Evolutionary conservation across 1,140 invertebrate genomes (phyloP).

Genomic region (Oncopodura yosiiana): DNA sequence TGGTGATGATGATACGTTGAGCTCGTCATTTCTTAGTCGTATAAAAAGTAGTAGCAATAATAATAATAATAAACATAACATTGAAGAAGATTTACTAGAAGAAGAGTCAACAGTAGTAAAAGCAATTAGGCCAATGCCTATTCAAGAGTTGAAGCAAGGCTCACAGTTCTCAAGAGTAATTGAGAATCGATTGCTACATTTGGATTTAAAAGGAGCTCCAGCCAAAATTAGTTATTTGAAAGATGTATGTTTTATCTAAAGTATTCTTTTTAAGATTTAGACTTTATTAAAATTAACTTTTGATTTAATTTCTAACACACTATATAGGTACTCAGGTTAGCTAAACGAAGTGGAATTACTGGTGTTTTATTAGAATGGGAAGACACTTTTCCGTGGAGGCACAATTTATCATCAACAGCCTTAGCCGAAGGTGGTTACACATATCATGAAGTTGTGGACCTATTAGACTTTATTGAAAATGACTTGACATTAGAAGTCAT

Average conservation of each 20-base stretch:
- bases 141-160: constrained; percentile 21
- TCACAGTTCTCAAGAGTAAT: constrained; percentile 26
- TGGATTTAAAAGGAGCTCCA: constrained; percentile 66
- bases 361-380: constrained; percentile 90
- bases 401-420: constrained; percentile 46
- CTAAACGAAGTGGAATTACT: constrained; percentile 64
- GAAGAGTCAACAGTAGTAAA: too few species aligned
- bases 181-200: constrained; percentile 50
- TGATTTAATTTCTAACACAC: too few species aligned
- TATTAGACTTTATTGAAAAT: constrained; percentile 54
- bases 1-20: constrained; percentile 13
- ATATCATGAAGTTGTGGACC: constrained; percentile 52
- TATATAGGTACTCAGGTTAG: constrained; percentile 19
- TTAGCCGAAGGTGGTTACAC: constrained; percentile 67
- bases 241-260: constrained; percentile 39
- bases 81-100: not conserved
- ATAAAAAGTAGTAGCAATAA: not conserved
- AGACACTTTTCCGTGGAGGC: constrained; percentile 91
- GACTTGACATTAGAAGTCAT: constrained; percentile 63
- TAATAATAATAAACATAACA: not conserved
- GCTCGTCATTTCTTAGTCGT: constrained; percentile 10
- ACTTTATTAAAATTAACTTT: not conserved
- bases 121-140: not conserved
- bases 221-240: constrained; percentile 56
- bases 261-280: not conserved